Base-by-base conservation (phyloP, 2,113 vertebrate species). In the Sinocyclocheilus maitianheensis region DNA sequence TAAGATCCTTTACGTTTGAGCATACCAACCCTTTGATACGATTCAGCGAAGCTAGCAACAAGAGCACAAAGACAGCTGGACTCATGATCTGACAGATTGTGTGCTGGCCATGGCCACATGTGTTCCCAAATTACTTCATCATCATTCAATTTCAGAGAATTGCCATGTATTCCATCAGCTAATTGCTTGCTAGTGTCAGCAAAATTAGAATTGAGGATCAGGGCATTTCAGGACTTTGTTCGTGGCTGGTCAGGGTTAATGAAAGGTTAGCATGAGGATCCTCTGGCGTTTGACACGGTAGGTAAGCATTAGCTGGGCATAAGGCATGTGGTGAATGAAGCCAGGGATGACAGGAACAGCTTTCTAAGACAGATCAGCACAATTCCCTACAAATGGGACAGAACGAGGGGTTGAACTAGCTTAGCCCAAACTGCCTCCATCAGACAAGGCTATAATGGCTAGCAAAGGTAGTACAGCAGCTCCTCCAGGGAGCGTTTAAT, bases 401-500 rank as follows among this genome's bases (percentile, higher is more conserved):
- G 22, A 40, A 26, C 40, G 5, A 82, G 43, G n/a, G 43, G 4
- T n/a, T 48, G 63, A 63, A 43, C 78, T 63, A 46, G 7, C 22
- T 46, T 24, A 63, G 58, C 13, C 14, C 8, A 43, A 48, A 86
- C 75, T 24, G 55, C 69, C 69, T 5, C 30, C 30, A 12, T 9
- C 2, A 2, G 9, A 69, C 69, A 12, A 77, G 48, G n/a, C 67
- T 80, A 69, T 30, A 81, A 80, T 24, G 60, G 82, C 69, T 43
- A 82, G 63, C 65, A 53, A 75, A 84, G 84, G 62, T 46, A 9
- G n/a, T 69, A 58, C 13, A 53, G 37, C 60, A 62, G 82, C 88
- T 91, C 89, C 92, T 92, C 89, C 87, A 85, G 91, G 92, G 92
- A 93, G 88, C 62, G 85, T 90, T 93, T 92, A 92, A 93, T 93